Evolutionary conservation across 2,888 invertebrate genomes (phyloP).

Genomic region (Apodemia mormo): DNA sequence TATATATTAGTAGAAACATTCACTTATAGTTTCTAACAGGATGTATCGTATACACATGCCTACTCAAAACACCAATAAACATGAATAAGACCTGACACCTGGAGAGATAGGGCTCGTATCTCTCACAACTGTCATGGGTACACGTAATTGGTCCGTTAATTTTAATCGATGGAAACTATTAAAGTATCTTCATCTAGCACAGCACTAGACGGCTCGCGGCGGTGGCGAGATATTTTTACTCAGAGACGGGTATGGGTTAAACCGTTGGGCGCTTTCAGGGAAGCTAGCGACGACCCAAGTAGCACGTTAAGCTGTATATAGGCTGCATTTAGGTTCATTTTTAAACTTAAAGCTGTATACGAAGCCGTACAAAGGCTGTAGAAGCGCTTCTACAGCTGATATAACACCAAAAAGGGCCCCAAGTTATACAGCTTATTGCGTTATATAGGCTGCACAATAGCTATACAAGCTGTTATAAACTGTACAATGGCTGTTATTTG

Average conservation of each 20-base stretch:
- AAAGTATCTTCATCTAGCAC: slow-evolving; percentile 64
- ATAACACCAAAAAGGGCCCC: too few relatives aligned
- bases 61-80: slow-evolving; percentile 32
- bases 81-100: slow-evolving; percentile 36
- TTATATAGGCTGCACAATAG: too few relatives aligned
- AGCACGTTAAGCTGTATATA: too few relatives aligned
- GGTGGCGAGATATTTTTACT: slow-evolving; percentile 63
- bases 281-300: slow-evolving; percentile 55
- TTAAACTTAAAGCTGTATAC: too few relatives aligned
- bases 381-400: too few relatives aligned
- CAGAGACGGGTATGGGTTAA: slow-evolving; percentile 67
- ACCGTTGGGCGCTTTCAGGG: slow-evolving; percentile 67
- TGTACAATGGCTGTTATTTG: too few relatives aligned
- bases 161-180: slow-evolving; percentile 66
- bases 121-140: slow-evolving; percentile 37
- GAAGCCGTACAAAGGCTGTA: too few relatives aligned
- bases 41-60: slow-evolving; percentile 36
- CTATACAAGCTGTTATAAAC: too few relatives aligned
- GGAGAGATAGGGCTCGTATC: slow-evolving; percentile 63
- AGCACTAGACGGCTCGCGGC: slow-evolving; percentile 52
- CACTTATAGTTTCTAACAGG: slow-evolving; percentile 37
- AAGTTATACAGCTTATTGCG: too few relatives aligned
- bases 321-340: too few relatives aligned
- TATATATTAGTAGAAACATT: slow-evolving; percentile 2
- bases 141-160: slow-evolving; percentile 32